Conservation (phyloP, 2,797 vertebrate species). For the Liparis tanakae region DNA sequence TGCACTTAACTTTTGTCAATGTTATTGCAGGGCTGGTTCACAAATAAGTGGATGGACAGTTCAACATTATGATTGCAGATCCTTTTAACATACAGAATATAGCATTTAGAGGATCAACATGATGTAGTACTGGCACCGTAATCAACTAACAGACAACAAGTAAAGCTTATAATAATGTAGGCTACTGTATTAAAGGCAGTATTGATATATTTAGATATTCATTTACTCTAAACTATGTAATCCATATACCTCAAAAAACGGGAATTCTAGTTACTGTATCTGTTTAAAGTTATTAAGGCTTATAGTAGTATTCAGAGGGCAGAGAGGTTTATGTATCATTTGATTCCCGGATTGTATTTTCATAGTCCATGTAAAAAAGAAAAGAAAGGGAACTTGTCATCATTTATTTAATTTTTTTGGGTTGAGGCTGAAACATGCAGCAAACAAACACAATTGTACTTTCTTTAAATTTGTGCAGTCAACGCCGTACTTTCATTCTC, state of each 20-base stretch:
- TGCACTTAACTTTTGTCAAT: constrained; percentile 69
- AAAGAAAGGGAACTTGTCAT: constrained; percentile 14
- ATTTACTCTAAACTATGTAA: constrained; percentile 45
- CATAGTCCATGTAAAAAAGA: constrained; percentile 45
- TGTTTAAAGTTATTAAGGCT: constrained; percentile 46
- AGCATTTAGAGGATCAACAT: constrained; percentile 36
- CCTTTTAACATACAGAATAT: constrained; percentile 20
- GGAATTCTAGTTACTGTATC: constrained; percentile 51
- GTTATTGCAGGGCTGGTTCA: constrained; percentile 37
- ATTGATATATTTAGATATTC: constrained; percentile 56
- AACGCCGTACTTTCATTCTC: constrained; percentile 32
- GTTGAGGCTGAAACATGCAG: constrained; percentile 26
- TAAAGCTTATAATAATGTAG: constrained; percentile 32
- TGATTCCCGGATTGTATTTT: constrained; percentile 52
- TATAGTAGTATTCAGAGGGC: constrained; percentile 26
- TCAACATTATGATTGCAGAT: neutral
- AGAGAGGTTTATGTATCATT: constrained; percentile 39
- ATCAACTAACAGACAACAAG: constrained; percentile 15
- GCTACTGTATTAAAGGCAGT: constrained; percentile 50
- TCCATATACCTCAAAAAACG: constrained; percentile 73
- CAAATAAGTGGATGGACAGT: constrained; percentile 23
- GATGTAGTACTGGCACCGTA: constrained; percentile 19
- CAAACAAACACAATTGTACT: constrained; percentile 35
- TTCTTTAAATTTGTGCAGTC: constrained; percentile 41
- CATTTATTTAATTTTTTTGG: constrained; percentile 24